These are phyloP conservation scores for Anneissia japonica DNA, from an alignment of 35 echinoderm and acorn worm genomes.

Conservation along the genomic window DNA sequence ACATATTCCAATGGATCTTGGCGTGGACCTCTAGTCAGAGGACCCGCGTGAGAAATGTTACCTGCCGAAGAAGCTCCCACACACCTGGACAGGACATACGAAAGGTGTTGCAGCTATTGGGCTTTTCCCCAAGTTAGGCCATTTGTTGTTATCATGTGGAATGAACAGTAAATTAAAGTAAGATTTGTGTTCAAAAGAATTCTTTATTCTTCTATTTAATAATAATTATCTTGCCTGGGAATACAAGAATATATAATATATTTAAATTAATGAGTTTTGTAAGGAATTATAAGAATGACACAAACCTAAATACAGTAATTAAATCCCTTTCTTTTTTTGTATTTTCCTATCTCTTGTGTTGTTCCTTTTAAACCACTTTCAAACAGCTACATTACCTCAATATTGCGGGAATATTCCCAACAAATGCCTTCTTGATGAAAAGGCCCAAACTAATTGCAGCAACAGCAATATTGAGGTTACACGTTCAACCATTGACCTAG, in stretches of 20 bases:
- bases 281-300: neutral
- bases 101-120: slow-evolving; percentile 85
- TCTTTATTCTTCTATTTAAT: neutral
- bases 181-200: neutral
- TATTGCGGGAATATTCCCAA: too few species aligned
- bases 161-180: slow-evolving; percentile 96
- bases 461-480: too few species aligned
- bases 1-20: slow-evolving; percentile 81
- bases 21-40: slow-evolving; percentile 60
- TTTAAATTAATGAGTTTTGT: neutral
- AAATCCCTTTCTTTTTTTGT: neutral
- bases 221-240: neutral
- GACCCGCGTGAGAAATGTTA: slow-evolving; percentile 81
- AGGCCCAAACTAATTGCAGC: too few species aligned
- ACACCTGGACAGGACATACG: slow-evolving; percentile 85
- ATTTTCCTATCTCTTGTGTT: too few species aligned
- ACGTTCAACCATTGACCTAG: too few species aligned
- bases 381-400: too few species aligned
- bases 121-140: slow-evolving; percentile 76
- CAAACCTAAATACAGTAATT: neutral
- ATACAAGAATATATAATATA: neutral
- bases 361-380: too few species aligned
- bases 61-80: slow-evolving; percentile 76
- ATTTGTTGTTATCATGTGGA: slow-evolving; percentile 81
- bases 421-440: too few species aligned